Percentiles rank a stretch among this genome's conserved stretches.
These are phyloP conservation scores for Gymnogyps californianus DNA, from an alignment of 2,113 vertebrate genomes.

Conservation along the genomic window DNA sequence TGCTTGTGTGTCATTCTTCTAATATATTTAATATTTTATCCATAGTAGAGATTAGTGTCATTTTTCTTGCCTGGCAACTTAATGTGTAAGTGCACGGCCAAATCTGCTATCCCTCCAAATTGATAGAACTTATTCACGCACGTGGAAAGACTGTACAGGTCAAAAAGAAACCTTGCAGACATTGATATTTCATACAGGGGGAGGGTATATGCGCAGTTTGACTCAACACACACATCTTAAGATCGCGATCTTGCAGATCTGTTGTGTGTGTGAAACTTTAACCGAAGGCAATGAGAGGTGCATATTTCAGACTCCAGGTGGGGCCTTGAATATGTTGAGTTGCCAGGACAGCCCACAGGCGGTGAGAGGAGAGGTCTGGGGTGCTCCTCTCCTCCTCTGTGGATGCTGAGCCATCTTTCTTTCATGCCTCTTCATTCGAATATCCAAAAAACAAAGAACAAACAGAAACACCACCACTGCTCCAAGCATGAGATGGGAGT, in stretches of 20 bases:
- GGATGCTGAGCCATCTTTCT: neutral
- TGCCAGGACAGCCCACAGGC: neutral
- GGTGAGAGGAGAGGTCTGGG: neutral
- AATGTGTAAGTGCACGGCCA: neutral
- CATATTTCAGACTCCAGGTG: neutral
- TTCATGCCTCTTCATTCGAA: neutral
- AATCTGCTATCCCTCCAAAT: neutral
- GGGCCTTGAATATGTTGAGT: neutral
- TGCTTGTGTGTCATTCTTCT: neutral
- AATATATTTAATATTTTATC: neutral
- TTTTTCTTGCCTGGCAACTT: constrained; percentile 23
- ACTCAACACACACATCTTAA: neutral
- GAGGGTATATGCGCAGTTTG: neutral
- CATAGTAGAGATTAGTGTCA: neutral
- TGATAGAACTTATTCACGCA: neutral
- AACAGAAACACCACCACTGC: neutral
- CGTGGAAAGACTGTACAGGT: neutral
- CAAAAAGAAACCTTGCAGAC: neutral
- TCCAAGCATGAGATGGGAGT: neutral
- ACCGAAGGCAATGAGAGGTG: neutral
- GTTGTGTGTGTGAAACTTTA: neutral
- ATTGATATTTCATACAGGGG: neutral
- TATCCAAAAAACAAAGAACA: neutral
- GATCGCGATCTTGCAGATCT: neutral
- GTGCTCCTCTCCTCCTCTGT: neutral